These are phyloP conservation scores for Labeo catla DNA, from an alignment of 2,113 vertebrate genomes.

Conservation along the genomic window DNA sequence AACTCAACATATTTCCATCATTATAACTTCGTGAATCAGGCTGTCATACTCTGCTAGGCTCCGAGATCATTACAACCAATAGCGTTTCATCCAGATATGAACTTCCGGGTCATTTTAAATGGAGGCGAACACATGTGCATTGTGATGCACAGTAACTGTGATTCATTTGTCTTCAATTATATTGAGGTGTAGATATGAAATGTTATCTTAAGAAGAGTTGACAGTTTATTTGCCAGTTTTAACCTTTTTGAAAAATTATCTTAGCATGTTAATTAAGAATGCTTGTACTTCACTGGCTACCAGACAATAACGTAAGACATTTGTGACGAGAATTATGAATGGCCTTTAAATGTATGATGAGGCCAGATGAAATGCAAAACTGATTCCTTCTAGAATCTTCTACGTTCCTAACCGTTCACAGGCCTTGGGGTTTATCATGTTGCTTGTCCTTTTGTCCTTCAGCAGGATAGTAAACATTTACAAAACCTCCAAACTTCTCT, in stretches of 20 bases:
- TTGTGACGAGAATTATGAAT: not conserved
- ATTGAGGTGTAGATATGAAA: not conserved
- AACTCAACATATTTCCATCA: not conserved
- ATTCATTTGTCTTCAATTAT: not conserved
- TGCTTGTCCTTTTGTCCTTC: slow-evolving; percentile 51
- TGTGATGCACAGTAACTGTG: not conserved
- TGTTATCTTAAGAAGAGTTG: not conserved
- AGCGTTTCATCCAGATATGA: not conserved
- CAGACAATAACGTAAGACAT: not conserved
- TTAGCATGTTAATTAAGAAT: not conserved
- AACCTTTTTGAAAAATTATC: not conserved
- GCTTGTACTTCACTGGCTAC: not conserved
- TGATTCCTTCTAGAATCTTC: slow-evolving; percentile 21
- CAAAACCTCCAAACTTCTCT: slow-evolving; percentile 36
- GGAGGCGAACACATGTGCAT: not conserved
- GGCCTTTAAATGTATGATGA: not conserved
- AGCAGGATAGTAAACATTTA: slow-evolving; percentile 54
- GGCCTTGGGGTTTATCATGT: slow-evolving; percentile 44
- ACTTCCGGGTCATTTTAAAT: slow-evolving; percentile 35
- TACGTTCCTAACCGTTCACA: not conserved
- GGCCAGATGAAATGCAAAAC: not conserved
- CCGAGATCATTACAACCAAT: not conserved
- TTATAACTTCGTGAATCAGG: not conserved
- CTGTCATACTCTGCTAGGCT: not conserved
- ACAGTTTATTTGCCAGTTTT: not conserved